Base-by-base conservation (phyloP, 1,140 invertebrate genomes). In the Papilio polytes region DNA sequence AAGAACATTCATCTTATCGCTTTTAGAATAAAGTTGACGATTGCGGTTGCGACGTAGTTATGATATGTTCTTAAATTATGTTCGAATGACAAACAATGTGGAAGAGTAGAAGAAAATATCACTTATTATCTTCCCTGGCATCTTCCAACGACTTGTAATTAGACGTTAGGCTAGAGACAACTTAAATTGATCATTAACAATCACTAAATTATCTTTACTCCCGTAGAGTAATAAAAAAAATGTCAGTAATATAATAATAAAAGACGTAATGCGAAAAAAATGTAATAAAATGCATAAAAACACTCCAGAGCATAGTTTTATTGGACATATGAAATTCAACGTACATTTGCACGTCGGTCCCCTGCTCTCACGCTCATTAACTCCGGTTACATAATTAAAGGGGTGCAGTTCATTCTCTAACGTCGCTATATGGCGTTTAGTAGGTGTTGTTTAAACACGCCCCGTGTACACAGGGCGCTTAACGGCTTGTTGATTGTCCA, bases 381-480 rank as follows among this genome's bases (percentile, higher is more conserved):
- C 63, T 70, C 22, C 63, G 12, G 63, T 70, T 70, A 70, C 63
- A 70, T 31, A 70, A 73, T 73, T 73, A 73, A 73, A 73, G 18
- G 72, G 41, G 72, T 46, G 41, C 18, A 73, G 72, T 73, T 73
- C 72, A 73, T 73, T 44, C 10, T 73, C 31, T 13, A 63, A 13
- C 41, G 72, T 44, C 36, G 72, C 36, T 46, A 76, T 46, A 76
- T 76, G 46, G 74, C 46, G 44, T 76, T 76, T 51, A 76, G 44
- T 76, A 76, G 12, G 74, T 76, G 74, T 76, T 76, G 20, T 44
- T 51, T 76, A 76, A 76, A 76, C 74, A 76, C 9, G 20, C 46
- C 74, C 74, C 26, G n/a, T 76, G 46, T 76, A 76, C 74, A 76
- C 74, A 76, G 44, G 41, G 74, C 74, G 74, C 74, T 31, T 76